Percentiles rank a stretch among this genome's conserved stretches.
Conservation (phyloP, 2,113 vertebrate genomes). For the Sula dactylatra region DNA sequence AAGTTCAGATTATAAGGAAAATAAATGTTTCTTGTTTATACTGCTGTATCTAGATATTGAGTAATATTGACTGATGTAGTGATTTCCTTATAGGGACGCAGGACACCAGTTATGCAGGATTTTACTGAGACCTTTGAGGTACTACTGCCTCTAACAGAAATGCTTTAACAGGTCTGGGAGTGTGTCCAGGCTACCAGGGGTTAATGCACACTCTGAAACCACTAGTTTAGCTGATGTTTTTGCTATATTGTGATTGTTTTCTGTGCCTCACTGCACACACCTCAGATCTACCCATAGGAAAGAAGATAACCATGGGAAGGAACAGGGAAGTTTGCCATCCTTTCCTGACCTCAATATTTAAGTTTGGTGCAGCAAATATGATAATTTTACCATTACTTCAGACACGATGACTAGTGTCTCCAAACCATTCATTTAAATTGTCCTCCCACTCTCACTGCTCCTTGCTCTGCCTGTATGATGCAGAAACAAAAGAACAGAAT, state of each 20-base stretch:
- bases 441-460: constrained; percentile 56
- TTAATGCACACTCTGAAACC: background rate
- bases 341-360: constrained; percentile 15
- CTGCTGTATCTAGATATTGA: background rate
- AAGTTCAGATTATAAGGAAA: background rate
- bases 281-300: background rate
- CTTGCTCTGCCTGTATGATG: constrained; percentile 7
- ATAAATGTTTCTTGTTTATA: background rate
- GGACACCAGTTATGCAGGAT: background rate
- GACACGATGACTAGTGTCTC: background rate
- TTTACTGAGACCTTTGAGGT: background rate
- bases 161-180: background rate
- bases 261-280: background rate
- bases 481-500: constrained; percentile 48
- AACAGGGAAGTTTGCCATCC: background rate
- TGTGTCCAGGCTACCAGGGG: background rate
- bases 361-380: constrained; percentile 2
- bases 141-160: background rate
- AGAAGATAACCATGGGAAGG: background rate
- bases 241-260: background rate
- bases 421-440: constrained; percentile 52
- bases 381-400: constrained; percentile 29
- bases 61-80: background rate
- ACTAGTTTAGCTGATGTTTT: background rate
- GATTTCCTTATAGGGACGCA: background rate